phyloP scores from a whole-genome alignment of 2,888 invertebrate genomes.

The Tortricodes alternella region DNA sequence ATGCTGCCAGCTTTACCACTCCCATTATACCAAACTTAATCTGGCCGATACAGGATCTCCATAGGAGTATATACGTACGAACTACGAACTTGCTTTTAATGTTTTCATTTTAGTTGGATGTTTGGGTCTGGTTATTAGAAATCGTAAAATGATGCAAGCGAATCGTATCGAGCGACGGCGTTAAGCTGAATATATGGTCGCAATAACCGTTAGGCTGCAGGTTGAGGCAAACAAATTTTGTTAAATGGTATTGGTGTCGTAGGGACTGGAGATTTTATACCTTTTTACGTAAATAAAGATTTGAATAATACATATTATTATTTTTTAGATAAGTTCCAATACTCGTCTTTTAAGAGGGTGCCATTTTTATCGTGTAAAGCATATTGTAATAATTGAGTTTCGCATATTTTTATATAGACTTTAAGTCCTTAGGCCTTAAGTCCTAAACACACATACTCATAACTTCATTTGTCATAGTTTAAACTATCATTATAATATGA shows the following conservation, averaged over 20 bases:
- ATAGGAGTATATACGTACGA: too few species aligned
- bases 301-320: constrained; percentile 35
- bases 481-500: too few species aligned
- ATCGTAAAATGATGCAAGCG: constrained; percentile 27
- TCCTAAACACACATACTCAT: too few species aligned
- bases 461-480: too few species aligned
- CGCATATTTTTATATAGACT: too few species aligned
- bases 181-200: constrained; percentile 45
- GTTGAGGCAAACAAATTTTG: constrained; percentile 33
- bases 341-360: too few species aligned
- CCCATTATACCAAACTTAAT: constrained; percentile 37
- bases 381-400: too few species aligned
- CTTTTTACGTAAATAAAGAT: constrained; percentile 32
- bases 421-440: too few species aligned
- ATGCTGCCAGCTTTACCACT: constrained; percentile 31
- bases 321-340: constrained; percentile 18
- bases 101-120: constrained; percentile 18
- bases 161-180: constrained; percentile 32
- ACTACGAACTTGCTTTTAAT: constrained; percentile 2
- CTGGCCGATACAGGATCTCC: constrained; percentile 24
- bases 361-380: background rate
- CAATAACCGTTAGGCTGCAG: constrained; percentile 45
- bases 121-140: constrained; percentile 11
- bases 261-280: constrained; percentile 25
- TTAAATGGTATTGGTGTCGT: constrained; percentile 33